phyloP scores from a whole-genome alignment of 2,113 vertebrate species.

The Mus musculus region DNA sequence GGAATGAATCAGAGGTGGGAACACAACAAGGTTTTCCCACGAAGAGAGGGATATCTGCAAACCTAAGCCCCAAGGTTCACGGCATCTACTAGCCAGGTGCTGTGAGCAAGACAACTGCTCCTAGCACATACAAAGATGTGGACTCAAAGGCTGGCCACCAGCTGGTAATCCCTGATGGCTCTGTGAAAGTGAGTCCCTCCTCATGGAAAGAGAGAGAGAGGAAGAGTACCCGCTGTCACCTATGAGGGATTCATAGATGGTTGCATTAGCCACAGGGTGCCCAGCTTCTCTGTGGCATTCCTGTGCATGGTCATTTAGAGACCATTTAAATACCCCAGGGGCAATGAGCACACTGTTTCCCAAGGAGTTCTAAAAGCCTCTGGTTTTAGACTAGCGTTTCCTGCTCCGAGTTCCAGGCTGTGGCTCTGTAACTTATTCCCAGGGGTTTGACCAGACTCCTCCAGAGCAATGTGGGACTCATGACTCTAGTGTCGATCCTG shows the following conservation, averaged over 20 bases:
- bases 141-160: background rate
- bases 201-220: background rate
- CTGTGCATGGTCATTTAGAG: background rate
- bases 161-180: background rate
- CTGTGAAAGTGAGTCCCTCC: background rate
- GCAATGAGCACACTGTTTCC: background rate
- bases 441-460: background rate
- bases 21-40: no score
- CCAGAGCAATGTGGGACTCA: background rate
- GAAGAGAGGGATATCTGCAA: background rate
- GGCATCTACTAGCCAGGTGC: background rate
- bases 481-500: background rate
- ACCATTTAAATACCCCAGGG: background rate
- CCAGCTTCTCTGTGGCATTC: background rate
- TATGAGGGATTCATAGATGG: no score
- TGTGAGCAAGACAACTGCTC: slow-evolving; percentile 5
- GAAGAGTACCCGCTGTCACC: background rate
- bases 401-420: background rate
- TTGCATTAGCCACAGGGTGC: background rate
- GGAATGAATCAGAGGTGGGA: no score
- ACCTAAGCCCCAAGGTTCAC: background rate
- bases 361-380: background rate
- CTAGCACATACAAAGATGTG: background rate
- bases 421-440: background rate
- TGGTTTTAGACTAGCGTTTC: slow-evolving; percentile 10